Evolutionary conservation across 1,140 invertebrate species (phyloP), one percentile per base, ranked within the genome.

Genomic region (Popillia japonica): DNA sequence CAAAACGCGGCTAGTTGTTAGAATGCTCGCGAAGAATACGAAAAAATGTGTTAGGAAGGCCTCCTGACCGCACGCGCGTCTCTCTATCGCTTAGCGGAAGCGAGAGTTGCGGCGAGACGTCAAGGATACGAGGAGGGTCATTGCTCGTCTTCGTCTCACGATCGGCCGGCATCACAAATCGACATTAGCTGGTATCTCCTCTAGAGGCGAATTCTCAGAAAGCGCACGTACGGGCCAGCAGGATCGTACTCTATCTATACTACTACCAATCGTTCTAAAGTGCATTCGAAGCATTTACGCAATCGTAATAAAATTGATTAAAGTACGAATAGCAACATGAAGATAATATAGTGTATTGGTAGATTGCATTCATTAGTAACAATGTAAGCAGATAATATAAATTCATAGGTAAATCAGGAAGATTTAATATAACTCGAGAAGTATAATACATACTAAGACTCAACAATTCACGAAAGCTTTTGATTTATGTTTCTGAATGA

Each of bases 101-200:
- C 61, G 61, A 68, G 61, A 68, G 61, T 68, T 68, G 61, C 61
- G 61, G 20, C 61, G 61, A 68, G 61, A 68, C 61, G 61, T 68
- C 61, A 68, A 68, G 61, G 61, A 68, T 68, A 68, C 61, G 61
- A 34, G 27, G 61, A 23, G 61, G 61, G 61, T 68, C 61, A 68
- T 68, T 68, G 61, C 61, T 68, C 61, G 61, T 68, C 61, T 68
- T 68, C 61, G 61, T 68, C 61, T 68, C 61, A 68, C 20, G 61
- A 68, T 68, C 61, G 22, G 61, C 11, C 48, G 61, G 11, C 20
- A 10, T n/a, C 20, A 68, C 61, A n/a, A 14, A 68, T 68, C 61
- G 61, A 27, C 61, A 34, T 6, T 68, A 14, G 61, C 22, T 23
- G 61, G 61, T 68, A n/a, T 10, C 20, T 27, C 27, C 20, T 68